Base-by-base conservation (phyloP, 1,140 invertebrate genomes). In the Mizuhopecten yessoensis region DNA sequence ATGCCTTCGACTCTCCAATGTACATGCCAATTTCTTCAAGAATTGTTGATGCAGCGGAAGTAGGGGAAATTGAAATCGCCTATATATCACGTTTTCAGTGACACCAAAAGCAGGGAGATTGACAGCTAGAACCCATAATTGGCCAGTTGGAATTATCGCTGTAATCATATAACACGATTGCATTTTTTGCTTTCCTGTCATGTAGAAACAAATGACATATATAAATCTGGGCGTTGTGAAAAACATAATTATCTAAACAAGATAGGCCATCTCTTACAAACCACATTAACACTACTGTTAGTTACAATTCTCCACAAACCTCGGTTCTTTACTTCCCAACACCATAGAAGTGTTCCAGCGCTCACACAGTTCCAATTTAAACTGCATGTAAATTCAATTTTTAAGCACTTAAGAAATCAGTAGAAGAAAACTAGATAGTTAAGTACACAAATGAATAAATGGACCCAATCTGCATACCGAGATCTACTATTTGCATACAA, bases 321-420 rank as follows among this genome's bases (percentile, higher is more conserved):
- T 75, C n/a, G 57, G 1, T 75, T 75, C 1, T 75, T 75, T 75
- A 75, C 57, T 75, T 29, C 29, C 1, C 57, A 29, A 29, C 5
- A 7, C 7, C n/a, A 17, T 29, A 23, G n/a, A 9, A 9, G n/a
- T n/a, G 57, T 11, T 75, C 57, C 57, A 75, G 0, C 0, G n/a
- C 57, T 75, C 57, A 75, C n/a, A 11, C n/a, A 75, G 57, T n/a
- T 75, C 57, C 57, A 75, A 75, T 75, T 75, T n/a, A n/a, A 75
- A 11, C n/a, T 29, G 9, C 57, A 75, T 29, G 57, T 75, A 75
- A n/a, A 75, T 75, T 75, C 17, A 75, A 75, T 17, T 75, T n/a
- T n/a, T 75, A 29, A 17, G 57, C 57, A 75, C 57, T 75, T 75
- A 75, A 75, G 57, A 75, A 75, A 75, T 75, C 57, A 75, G 57